Evolutionary conservation across 2,888 invertebrate genomes (phyloP).

Genomic region (Drosophila subquinaria): DNA sequence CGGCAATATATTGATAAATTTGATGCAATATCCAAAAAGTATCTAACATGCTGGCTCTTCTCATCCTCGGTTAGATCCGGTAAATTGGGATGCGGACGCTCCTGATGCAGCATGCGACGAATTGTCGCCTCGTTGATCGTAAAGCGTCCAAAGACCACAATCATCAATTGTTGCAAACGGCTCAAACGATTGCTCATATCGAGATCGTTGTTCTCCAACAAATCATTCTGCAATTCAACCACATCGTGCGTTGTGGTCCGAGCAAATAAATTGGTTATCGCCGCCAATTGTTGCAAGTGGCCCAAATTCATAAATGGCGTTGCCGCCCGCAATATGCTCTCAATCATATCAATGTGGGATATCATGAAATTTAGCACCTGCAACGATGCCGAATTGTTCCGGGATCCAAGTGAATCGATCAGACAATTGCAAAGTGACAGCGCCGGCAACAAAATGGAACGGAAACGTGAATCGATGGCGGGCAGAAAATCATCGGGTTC

Average conservation of each 20-base stretch:
- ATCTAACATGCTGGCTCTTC: constrained; percentile 85
- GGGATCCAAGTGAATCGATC: constrained; percentile 92
- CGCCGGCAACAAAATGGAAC: constrained; percentile 93
- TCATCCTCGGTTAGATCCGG: constrained; percentile 60
- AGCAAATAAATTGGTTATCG: constrained; percentile 91
- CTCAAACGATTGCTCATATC: constrained; percentile 84
- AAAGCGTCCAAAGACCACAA: constrained; percentile 91
- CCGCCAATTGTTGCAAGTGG: constrained; percentile 91
- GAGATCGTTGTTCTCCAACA: constrained; percentile 26
- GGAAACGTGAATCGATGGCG: constrained; percentile 89
- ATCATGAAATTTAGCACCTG: constrained; percentile 93
- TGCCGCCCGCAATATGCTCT: constrained; percentile 91
- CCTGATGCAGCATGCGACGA: constrained; percentile 78
- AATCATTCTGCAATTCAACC: constrained; percentile 19
- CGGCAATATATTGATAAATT: constrained; percentile 91
- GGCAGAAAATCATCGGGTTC: constrained; percentile 87
- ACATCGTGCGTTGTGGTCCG: constrained; percentile 88
- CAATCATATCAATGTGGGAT: constrained; percentile 93
- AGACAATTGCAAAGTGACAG: constrained; percentile 92
- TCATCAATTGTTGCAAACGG: constrained; percentile 91
- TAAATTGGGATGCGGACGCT: constrained; percentile 43
- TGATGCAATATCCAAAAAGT: constrained; percentile 88
- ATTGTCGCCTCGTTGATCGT: constrained; percentile 86
- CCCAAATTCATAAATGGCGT: constrained; percentile 89
- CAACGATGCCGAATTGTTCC: constrained; percentile 92